A percentile compares a stretch with the other conserved stretches of the same genome.
Conservation (phyloP, 2,888 invertebrate species). For the Nephrocerus scutellatus region DNA sequence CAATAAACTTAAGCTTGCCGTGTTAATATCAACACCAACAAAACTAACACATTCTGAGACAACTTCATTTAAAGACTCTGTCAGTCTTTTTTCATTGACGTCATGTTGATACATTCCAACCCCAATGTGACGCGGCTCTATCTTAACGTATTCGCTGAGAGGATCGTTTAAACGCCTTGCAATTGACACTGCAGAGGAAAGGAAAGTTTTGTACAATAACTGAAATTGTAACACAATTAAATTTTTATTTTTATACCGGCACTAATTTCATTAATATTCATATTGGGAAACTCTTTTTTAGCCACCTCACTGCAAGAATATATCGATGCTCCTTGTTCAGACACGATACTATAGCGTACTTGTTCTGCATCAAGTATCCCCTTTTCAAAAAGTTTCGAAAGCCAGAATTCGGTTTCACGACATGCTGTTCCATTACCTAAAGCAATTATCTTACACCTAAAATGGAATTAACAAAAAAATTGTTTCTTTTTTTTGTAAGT, state of each 20-base stretch:
- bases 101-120: constrained; percentile 97
- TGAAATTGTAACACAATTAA: neutral
- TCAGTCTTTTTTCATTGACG: constrained; percentile 68
- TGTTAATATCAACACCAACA: constrained; percentile 88
- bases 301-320: constrained; percentile 85
- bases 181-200: constrained; percentile 57
- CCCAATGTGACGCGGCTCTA: constrained; percentile 86
- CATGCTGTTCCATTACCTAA: constrained; percentile 89
- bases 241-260: constrained; percentile 50
- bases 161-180: constrained; percentile 87
- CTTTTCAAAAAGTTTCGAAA: constrained; percentile 55
- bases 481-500: neutral
- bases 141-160: constrained; percentile 83
- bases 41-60: constrained; percentile 88
- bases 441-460: constrained; percentile 71
- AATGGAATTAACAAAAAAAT: neutral
- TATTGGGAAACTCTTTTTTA: constrained; percentile 71
- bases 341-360: constrained; percentile 71
- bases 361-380: constrained; percentile 51
- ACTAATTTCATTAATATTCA: constrained; percentile 78
- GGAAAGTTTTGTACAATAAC: neutral
- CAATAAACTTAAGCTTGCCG: constrained; percentile 72
- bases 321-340: constrained; percentile 86
- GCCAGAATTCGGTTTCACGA: constrained; percentile 74
- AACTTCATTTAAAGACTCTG: constrained; percentile 66